Evolutionary conservation across 1,140 invertebrate genomes (phyloP).

Genomic region (Heliconius eleuchia): DNA sequence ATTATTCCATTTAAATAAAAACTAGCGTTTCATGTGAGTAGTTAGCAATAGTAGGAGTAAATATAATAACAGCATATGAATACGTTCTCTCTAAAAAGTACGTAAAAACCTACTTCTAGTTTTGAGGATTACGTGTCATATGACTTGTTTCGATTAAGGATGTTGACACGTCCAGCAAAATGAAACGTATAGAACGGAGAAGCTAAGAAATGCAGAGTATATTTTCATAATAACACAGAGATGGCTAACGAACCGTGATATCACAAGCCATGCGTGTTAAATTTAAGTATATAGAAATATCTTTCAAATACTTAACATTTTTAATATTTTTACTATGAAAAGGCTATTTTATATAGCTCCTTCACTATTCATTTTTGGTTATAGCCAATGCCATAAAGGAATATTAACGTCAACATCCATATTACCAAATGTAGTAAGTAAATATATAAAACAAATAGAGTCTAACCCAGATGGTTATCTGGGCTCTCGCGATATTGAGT

Average conservation of each 20-base stretch:
- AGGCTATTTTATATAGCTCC: background rate
- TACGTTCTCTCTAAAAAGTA: background rate
- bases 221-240: background rate
- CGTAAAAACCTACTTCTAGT: background rate
- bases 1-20: background rate
- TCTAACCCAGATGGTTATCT: background rate
- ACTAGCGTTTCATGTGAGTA: background rate
- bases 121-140: background rate
- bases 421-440: background rate
- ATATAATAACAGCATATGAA: background rate
- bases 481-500: background rate
- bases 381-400: background rate
- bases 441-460: background rate
- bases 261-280: background rate
- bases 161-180: background rate
- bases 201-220: background rate
- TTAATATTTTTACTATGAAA: background rate
- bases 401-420: background rate
- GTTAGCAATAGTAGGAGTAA: background rate
- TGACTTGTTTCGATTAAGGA: background rate
- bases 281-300: background rate
- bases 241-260: background rate
- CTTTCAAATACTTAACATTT: background rate
- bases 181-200: background rate
- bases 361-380: background rate